These are phyloP conservation scores for Stigmatopora argus DNA, from an alignment of 2,113 vertebrate species.

Conservation along the genomic window DNA sequence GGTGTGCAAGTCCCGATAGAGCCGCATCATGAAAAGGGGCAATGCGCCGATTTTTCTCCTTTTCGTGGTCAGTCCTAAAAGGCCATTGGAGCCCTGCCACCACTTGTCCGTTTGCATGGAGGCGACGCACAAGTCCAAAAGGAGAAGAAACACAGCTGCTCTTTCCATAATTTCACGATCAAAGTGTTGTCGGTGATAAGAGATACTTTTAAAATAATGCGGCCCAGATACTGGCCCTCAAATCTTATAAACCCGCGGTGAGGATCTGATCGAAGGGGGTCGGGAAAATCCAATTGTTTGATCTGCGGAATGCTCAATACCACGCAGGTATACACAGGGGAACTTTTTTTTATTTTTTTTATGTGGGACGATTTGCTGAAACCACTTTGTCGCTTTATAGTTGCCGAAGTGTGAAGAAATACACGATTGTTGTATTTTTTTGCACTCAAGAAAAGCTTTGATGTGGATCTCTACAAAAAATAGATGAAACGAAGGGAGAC, in stretches of 20 bases:
- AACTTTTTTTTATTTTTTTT: not conserved
- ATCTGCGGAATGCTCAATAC: conserved; percentile 38
- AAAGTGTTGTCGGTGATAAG: conserved; percentile 1
- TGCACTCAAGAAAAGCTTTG: conserved; percentile 44
- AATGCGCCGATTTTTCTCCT: conserved; percentile 34
- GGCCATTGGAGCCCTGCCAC: conserved; percentile 17
- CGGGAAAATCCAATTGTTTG: conserved; percentile 47
- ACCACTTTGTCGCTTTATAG: conserved; percentile 57
- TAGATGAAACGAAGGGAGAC: conserved; percentile 59
- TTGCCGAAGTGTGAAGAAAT: conserved; percentile 44
- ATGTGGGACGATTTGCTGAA: conserved; percentile 51
- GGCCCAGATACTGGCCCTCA: not conserved
- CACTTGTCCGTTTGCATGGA: conserved; percentile 20
- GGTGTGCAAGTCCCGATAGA: conserved; percentile 69
- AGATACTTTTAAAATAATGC: conserved; percentile 35
- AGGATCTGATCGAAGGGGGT: conserved; percentile 41
- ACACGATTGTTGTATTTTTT: conserved; percentile 23
- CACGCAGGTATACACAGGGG: not conserved
- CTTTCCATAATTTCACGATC: conserved; percentile 36
- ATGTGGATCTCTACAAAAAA: conserved; percentile 48
- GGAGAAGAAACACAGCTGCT: conserved; percentile 34
- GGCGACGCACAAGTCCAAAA: conserved; percentile 20
- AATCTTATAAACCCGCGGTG: conserved; percentile 33
- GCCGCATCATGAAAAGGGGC: conserved; percentile 79
- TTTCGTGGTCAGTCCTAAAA: conserved; percentile 13